Percentiles rank a stretch among this genome's conserved stretches.
Conservation (phyloP, 2,113 vertebrate genomes). For the Miniopterus natalensis region DNA sequence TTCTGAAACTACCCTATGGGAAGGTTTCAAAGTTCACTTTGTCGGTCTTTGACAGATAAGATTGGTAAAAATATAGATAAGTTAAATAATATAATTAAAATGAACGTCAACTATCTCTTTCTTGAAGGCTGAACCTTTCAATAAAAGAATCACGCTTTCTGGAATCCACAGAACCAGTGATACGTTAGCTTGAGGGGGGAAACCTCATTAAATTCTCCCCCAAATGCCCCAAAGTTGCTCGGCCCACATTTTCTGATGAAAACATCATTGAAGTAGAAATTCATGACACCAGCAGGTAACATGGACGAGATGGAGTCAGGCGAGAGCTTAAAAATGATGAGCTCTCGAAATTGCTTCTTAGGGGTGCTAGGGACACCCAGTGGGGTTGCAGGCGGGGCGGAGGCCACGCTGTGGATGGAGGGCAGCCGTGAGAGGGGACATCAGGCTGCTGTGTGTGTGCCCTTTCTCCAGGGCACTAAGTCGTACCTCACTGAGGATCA, state of each 20-base stretch:
- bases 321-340: neutral
- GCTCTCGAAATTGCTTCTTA: neutral
- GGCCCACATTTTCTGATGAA: neutral
- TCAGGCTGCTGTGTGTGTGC: fast-evolving
- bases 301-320: neutral
- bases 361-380: neutral
- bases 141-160: neutral
- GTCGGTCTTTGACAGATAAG: neutral
- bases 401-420: neutral
- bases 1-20: neutral
- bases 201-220: neutral
- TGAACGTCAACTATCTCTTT: neutral
- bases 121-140: neutral
- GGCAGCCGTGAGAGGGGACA: too few relatives aligned
- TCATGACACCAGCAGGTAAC: neutral
- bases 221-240: neutral
- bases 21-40: neutral
- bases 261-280: neutral
- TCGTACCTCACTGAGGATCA: fast-evolving
- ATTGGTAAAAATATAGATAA: neutral
- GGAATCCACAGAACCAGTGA: neutral
- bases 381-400: too few relatives aligned
- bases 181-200: neutral
- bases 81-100: neutral
- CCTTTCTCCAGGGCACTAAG: neutral